Percentiles rank a stretch among this genome's conserved stretches.
These are phyloP conservation scores for Ephestia elutella DNA, from an alignment of 1,140 invertebrate genomes.

Conservation along the genomic window DNA sequence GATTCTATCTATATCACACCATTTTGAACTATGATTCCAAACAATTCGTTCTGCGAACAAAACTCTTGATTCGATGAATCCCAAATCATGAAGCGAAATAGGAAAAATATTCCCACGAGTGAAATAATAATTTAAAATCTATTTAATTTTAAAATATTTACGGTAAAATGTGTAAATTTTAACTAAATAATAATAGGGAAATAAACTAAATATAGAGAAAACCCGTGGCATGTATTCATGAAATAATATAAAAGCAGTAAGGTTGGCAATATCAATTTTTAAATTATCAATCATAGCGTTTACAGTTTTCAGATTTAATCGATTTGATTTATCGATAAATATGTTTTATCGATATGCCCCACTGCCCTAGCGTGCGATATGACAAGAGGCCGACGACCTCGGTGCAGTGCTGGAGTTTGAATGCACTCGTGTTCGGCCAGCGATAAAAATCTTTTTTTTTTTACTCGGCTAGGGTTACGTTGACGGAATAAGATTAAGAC, in stretches of 20 bases:
- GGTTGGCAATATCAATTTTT: not conserved
- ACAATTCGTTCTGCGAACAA: too few relatives aligned
- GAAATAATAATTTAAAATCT: not conserved
- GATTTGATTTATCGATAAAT: not conserved
- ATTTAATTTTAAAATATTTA: too few relatives aligned
- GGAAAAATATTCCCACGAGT: too few relatives aligned
- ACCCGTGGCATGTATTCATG: too few relatives aligned
- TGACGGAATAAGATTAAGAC: not conserved
- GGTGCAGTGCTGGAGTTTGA: not conserved
- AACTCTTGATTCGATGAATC: too few relatives aligned
- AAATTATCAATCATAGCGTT: not conserved
- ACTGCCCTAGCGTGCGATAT: slow-evolving; percentile 9
- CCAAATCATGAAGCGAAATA: too few relatives aligned
- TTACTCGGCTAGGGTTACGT: not conserved
- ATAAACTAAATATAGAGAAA: too few relatives aligned
- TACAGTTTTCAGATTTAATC: not conserved
- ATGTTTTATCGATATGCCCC: slow-evolving; percentile 6
- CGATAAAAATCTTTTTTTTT: slow-evolving; percentile 6
- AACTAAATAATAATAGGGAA: too few relatives aligned
- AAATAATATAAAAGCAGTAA: not conserved
- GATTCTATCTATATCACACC: too few relatives aligned
- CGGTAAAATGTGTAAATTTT: too few relatives aligned
- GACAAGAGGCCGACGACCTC: slow-evolving; percentile 6
- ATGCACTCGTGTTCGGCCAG: slow-evolving; percentile 1
- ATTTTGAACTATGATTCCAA: too few relatives aligned